Evolutionary conservation across 2,113 vertebrate species (phyloP).

Genomic region (Silurus meridionalis): DNA sequence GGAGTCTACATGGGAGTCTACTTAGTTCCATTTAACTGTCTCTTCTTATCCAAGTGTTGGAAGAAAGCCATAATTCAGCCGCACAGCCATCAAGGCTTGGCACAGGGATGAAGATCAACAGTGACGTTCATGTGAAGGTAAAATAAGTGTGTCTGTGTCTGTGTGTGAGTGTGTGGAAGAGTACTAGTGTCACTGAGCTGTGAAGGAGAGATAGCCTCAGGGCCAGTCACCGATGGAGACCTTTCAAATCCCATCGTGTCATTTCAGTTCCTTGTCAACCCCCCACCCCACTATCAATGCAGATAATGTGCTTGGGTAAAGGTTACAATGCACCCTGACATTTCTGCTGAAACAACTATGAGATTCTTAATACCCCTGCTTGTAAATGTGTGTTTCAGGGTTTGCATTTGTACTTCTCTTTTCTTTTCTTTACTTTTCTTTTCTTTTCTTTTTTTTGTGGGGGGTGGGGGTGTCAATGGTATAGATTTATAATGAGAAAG

Average conservation of each 20-base stretch:
- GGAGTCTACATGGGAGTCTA: neutral
- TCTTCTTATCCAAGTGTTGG: neutral
- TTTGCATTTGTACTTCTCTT: conserved; percentile 4
- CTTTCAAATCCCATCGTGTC: conserved; percentile 76
- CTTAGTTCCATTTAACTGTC: neutral
- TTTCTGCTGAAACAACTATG: conserved; percentile 71
- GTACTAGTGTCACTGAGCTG: conserved; percentile 68
- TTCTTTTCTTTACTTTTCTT: neutral
- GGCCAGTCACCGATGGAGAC: conserved; percentile 69
- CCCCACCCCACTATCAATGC: conserved; percentile 66
- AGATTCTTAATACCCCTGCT: conserved; percentile 58
- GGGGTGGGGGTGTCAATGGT: conserved; percentile 5
- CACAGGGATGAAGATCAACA: conserved; percentile 16
- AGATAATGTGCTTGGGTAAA: conserved; percentile 75
- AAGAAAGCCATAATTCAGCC: neutral
- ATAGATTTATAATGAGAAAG: conserved; percentile 50
- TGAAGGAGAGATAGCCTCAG: conserved; percentile 66
- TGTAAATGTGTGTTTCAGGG: conserved; percentile 23
- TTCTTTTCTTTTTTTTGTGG: neutral
- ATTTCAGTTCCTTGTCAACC: conserved; percentile 55
- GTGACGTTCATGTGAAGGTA: conserved; percentile 23
- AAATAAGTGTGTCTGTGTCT: neutral
- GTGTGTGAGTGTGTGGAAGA: neutral
- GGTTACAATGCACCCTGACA: conserved; percentile 76
- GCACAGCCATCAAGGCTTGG: neutral